These are phyloP conservation scores for Drosophila mojavensis DNA, from an alignment of 1,140 invertebrate species.

Conservation along the genomic window DNA sequence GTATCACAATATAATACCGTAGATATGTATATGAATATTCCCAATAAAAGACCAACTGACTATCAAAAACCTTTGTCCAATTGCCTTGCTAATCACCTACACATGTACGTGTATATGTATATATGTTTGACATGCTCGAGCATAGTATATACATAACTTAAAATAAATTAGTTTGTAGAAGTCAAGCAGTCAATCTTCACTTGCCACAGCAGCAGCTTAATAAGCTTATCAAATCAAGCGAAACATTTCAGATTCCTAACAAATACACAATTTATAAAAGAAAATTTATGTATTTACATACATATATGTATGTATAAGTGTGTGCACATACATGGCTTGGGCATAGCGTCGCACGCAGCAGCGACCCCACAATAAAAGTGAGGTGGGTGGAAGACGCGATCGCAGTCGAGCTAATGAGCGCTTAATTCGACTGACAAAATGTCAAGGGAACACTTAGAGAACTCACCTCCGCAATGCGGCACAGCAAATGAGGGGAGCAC, in stretches of 20 bases:
- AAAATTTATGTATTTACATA: background rate
- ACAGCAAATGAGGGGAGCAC: constrained; percentile 11
- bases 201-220: background rate
- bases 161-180: too few relatives aligned
- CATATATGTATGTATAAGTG: too few relatives aligned
- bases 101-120: too few relatives aligned
- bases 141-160: too few relatives aligned
- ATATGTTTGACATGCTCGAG: too few relatives aligned
- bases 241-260: background rate
- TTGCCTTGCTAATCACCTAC: too few relatives aligned
- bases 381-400: background rate
- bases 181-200: too few relatives aligned
- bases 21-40: too few relatives aligned
- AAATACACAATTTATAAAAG: background rate
- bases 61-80: too few relatives aligned
- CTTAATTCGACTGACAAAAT: constrained; percentile 50
- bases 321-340: background rate
- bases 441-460: constrained; percentile 51
- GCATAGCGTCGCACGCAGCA: constrained; percentile 2
- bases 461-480: constrained; percentile 12
- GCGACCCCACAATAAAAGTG: background rate
- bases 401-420: constrained; percentile 40
- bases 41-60: too few relatives aligned
- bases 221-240: background rate
- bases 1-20: too few relatives aligned